Evolutionary conservation across 2,797 vertebrate species (phyloP).

Genomic region (Bradypodion pumilum): DNA sequence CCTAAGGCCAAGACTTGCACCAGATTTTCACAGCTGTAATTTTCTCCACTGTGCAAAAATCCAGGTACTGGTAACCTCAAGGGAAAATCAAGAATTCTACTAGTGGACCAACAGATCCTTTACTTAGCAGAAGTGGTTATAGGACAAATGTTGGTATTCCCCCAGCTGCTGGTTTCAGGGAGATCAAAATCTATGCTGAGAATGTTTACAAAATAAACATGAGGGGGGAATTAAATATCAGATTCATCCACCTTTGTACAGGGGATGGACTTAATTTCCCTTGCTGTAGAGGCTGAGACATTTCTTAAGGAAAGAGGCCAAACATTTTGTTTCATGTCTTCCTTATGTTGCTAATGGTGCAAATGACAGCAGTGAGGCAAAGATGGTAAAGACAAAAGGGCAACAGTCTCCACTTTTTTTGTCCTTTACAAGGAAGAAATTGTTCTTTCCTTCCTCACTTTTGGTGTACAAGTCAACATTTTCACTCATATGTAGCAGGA

Average conservation of each 20-base stretch:
- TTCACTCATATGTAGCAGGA: neutral
- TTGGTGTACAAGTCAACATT: neutral
- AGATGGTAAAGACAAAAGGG: neutral
- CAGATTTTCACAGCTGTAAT: neutral
- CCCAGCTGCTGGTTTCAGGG: neutral
- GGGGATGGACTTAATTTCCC: neutral
- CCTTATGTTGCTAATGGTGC: neutral
- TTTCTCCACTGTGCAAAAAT: neutral
- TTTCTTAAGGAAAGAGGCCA: neutral
- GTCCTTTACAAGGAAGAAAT: neutral
- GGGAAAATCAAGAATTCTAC: too few species aligned
- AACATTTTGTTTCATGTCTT: neutral
- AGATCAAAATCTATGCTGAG: neutral
- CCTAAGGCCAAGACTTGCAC: neutral
- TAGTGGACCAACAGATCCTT: neutral
- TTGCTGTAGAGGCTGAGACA: neutral
- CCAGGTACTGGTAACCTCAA: neutral
- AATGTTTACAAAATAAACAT: neutral
- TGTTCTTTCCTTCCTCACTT: neutral
- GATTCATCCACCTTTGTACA: neutral
- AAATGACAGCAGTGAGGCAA: neutral
- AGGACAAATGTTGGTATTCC: neutral
- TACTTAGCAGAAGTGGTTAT: neutral
- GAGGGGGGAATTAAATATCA: neutral
- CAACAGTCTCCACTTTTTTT: neutral